Evolutionary conservation across 2,113 vertebrate genomes (phyloP).

Genomic region (Oreochromis spilurus): DNA sequence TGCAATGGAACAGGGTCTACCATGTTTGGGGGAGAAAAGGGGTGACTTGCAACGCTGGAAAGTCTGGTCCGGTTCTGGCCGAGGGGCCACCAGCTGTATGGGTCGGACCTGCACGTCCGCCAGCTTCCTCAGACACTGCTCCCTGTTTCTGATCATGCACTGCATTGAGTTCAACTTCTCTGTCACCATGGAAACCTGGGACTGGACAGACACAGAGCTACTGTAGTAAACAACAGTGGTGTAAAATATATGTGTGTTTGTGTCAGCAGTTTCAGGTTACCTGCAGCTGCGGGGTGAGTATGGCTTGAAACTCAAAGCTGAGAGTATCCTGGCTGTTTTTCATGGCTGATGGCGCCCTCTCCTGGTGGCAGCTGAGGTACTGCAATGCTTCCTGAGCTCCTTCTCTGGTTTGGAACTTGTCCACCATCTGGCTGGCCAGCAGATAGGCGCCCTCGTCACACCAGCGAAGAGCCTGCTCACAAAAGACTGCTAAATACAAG

Average conservation of each 20-base stretch:
- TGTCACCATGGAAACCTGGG: constrained; percentile 79
- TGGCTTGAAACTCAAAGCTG: constrained; percentile 80
- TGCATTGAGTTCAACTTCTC: constrained; percentile 82
- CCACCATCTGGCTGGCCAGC: constrained; percentile 87
- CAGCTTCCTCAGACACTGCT: constrained; percentile 80
- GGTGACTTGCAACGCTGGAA: constrained; percentile 72
- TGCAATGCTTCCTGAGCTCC: constrained; percentile 85
- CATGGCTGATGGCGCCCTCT: constrained; percentile 76
- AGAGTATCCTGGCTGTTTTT: constrained; percentile 75
- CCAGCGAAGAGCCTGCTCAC: constrained; percentile 80
- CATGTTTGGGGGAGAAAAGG: constrained; percentile 84
- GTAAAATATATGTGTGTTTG: background rate
- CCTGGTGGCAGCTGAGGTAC: constrained; percentile 82
- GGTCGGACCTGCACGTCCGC: constrained; percentile 78
- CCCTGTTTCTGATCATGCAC: constrained; percentile 84
- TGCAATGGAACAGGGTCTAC: constrained; percentile 62
- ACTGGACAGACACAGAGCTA: constrained; percentile 53
- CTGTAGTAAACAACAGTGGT: background rate
- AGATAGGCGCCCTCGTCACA: constrained; percentile 91
- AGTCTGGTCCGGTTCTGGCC: constrained; percentile 77
- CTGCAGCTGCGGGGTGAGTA: constrained; percentile 84
- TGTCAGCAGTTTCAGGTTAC: constrained; percentile 53
- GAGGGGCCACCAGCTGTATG: constrained; percentile 80
- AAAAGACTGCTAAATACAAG: background rate
- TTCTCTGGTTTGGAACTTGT: constrained; percentile 88